These are phyloP conservation scores for Oncorhynchus mykiss DNA, from an alignment of 2,113 vertebrate species.

Conservation along the genomic window DNA sequence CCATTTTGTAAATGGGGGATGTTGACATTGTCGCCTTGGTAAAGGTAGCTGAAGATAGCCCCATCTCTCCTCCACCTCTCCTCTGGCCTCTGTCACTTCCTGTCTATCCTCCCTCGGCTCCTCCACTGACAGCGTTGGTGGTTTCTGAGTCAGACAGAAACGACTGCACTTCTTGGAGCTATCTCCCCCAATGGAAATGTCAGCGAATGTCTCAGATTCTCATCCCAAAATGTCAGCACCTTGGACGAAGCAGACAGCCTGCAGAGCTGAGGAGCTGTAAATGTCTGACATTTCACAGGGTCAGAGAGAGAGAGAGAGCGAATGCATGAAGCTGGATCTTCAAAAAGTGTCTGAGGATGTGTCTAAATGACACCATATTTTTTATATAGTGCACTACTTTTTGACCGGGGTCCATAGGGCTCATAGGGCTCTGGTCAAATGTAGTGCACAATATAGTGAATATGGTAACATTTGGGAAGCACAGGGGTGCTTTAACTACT, in stretches of 20 bases:
- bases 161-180: neutral
- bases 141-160: neutral
- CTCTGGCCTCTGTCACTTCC: constrained; percentile 1
- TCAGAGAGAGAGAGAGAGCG: neutral
- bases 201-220: constrained; percentile 58
- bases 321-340: neutral
- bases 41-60: neutral
- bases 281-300: constrained; percentile 53
- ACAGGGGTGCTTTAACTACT: neutral
- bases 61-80: neutral
- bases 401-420: neutral
- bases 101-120: too few relatives aligned
- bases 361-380: neutral
- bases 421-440: too few relatives aligned
- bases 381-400: neutral
- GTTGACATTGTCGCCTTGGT: neutral
- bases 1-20: constrained; percentile 9
- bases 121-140: neutral
- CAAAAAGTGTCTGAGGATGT: neutral
- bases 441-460: too few relatives aligned
- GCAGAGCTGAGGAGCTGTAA: too few relatives aligned
- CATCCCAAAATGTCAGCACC: constrained; percentile 64
- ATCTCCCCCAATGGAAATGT: constrained; percentile 56
- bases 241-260: constrained; percentile 44
- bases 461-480: too few relatives aligned